phyloP scores from a whole-genome alignment of 2,888 invertebrate genomes.

The Parapristionchus giblindavisi region DNA sequence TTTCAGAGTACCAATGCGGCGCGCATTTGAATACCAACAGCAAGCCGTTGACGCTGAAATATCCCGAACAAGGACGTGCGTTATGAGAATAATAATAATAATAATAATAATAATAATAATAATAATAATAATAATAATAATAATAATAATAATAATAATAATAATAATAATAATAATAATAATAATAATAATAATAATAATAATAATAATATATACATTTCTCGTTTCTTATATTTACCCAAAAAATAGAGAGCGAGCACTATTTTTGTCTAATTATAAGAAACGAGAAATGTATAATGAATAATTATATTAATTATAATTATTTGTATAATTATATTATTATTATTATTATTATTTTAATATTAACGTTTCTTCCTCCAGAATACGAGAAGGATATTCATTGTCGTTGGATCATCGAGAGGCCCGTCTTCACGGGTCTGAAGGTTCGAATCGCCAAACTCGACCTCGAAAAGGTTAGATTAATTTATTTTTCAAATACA shows the following conservation, averaged over 20 bases:
- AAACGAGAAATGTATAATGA: neutral
- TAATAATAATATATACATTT: too few relatives aligned
- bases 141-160: too few relatives aligned
- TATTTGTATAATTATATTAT: neutral
- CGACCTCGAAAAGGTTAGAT: constrained; percentile 9
- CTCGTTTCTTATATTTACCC: neutral
- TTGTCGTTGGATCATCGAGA: constrained; percentile 59
- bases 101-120: too few relatives aligned
- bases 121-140: too few relatives aligned
- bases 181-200: too few relatives aligned
- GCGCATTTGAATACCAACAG: neutral
- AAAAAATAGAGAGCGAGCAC: neutral
- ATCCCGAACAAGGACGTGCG: constrained; percentile 10
- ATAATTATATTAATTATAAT: neutral
- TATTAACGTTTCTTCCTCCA: neutral
- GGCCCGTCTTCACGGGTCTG: constrained; percentile 58
- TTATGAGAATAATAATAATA: too few relatives aligned
- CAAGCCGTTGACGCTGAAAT: neutral
- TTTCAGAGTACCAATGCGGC: constrained; percentile 17
- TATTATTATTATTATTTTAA: neutral
- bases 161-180: too few relatives aligned
- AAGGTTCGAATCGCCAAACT: constrained; percentile 28
- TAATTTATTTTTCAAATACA: too few relatives aligned
- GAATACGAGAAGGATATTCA: constrained; percentile 50
- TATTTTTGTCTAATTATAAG: too few relatives aligned